Conservation (phyloP, 2,113 vertebrate genomes). For the Miniopterus natalensis region DNA sequence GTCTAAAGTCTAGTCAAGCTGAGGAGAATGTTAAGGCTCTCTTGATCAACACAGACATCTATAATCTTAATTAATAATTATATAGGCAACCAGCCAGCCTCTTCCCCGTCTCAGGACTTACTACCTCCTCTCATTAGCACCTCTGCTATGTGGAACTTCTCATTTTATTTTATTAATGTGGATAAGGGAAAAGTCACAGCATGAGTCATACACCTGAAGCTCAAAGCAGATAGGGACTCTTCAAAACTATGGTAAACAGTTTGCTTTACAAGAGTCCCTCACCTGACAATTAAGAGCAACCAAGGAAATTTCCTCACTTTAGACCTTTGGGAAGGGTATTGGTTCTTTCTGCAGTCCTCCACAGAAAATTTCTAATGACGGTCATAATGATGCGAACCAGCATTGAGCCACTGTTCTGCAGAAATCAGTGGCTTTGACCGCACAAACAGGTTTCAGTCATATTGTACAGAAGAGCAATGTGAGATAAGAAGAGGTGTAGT, state of each 20-base stretch:
- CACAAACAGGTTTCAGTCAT: not conserved
- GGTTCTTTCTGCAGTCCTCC: not conserved
- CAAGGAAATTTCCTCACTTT: not conserved
- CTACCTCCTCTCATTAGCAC: not conserved
- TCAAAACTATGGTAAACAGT: not conserved
- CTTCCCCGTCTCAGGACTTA: not conserved
- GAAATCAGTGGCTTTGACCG: not conserved
- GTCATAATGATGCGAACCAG: not conserved
- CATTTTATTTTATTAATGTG: conserved; percentile 29
- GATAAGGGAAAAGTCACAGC: not conserved
- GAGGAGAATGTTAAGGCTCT: not conserved
- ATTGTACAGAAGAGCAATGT: not conserved
- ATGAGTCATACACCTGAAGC: not conserved
- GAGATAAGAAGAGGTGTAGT: too few species aligned
- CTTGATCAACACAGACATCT: not conserved
- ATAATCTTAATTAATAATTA: not conserved
- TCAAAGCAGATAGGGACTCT: not conserved
- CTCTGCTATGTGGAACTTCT: not conserved
- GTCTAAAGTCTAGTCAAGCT: not conserved
- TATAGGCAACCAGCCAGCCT: not conserved
- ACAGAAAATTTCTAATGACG: not conserved
- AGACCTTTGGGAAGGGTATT: not conserved
- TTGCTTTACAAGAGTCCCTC: not conserved
- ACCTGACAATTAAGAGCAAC: not conserved
- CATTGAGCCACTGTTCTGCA: not conserved